Conservation (phyloP, 2,797 vertebrate species). For the Poecile montanus region DNA sequence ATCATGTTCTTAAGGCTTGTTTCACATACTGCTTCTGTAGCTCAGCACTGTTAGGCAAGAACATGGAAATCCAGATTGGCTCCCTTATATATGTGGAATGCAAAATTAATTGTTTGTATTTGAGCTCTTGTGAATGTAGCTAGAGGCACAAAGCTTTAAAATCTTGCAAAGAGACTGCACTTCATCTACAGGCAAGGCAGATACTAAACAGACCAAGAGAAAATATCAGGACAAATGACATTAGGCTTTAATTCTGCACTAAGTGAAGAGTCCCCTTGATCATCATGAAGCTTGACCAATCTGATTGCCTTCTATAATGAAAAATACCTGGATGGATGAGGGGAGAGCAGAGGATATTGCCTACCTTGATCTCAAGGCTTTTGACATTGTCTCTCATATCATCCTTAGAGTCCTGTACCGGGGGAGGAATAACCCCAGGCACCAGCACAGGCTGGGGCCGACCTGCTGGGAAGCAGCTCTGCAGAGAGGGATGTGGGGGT, state of each 20-base stretch:
- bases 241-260: neutral
- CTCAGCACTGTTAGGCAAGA: neutral
- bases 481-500: neutral
- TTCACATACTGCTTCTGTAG: neutral
- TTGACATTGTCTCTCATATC: neutral
- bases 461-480: neutral
- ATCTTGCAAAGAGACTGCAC: neutral
- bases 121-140: neutral
- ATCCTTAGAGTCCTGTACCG: neutral
- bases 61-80: neutral
- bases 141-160: neutral
- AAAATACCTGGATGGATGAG: neutral
- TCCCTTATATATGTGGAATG: neutral
- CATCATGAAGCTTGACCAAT: neutral
- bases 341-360: neutral
- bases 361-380: neutral
- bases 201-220: neutral
- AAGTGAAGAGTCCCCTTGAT: neutral
- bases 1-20: neutral
- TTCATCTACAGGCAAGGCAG: neutral
- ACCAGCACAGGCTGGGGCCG: fast-evolving
- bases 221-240: fast-evolving
- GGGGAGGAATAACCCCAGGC: neutral
- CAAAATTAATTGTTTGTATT: neutral
- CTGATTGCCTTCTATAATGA: neutral